Base-by-base conservation (phyloP, 2,888 invertebrate genomes). In the Cryptops parisi region DNA sequence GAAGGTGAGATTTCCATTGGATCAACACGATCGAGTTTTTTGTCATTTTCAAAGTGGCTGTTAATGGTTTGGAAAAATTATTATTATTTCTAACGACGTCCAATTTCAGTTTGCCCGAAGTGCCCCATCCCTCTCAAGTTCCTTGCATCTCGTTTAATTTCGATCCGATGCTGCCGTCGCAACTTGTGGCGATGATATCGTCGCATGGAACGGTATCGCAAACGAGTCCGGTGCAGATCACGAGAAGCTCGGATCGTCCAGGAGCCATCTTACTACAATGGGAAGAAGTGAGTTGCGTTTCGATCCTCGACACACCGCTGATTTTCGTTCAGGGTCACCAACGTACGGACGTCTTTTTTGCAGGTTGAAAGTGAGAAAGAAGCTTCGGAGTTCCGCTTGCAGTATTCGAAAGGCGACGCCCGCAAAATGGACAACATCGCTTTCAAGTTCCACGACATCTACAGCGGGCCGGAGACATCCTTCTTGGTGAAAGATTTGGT, bases 101-200 rank as follows among this genome's bases (percentile, higher is more conserved):
- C n/a, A n/a, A n/a, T n/a, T n/a, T 15, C 33, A 74, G 73, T 60
- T 67, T 77, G 54, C 76, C 77, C 24, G 76, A 74, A 60, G 73
- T 77, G 19, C 76, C 77, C 26, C 68, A 69, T 52, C 64, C 74
- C n/a, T 72, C 72, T 59, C 75, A 76, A 59, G 74, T 76, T 55
- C 74, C 76, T 47, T 74, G 67, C 60, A 69, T 77, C 49, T 70
- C 71, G 24, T 74, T 76, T 57, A 70, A 72, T 41, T 41, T 6
- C 19, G 17, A 41, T 19, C 15, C 43, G 5, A 12, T 19, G 19
- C 6, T 41, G 9, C 17, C 43, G 19, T 41, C 43, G 5, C 17
- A 41, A 6, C 9, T 41, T 12, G 43, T 21, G 12, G 12, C 43
- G 19, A 21, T 5, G 5, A 41, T 41, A 41, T 41, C 43, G 9